These are phyloP conservation scores for Drosophila tsacasi DNA, from an alignment of 1,140 invertebrate genomes.

Conservation along the genomic window DNA sequence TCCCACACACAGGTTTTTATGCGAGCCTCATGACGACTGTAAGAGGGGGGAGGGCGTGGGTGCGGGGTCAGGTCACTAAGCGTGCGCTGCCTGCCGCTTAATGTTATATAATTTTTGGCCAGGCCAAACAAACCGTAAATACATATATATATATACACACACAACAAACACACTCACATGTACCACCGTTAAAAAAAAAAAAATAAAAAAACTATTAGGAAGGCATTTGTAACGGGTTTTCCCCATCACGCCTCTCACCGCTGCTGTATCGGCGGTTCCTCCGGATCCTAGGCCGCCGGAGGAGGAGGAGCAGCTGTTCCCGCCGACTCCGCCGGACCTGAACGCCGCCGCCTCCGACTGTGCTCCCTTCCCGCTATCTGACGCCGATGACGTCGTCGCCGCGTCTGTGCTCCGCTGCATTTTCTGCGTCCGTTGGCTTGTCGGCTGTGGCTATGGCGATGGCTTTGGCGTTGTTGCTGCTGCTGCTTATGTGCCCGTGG, in stretches of 20 bases:
- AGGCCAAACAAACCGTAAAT: constrained; percentile 30
- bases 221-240: background rate
- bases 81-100: constrained; percentile 51
- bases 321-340: constrained; percentile 21
- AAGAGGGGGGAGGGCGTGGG: background rate
- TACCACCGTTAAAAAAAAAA: background rate
- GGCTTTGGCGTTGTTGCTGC: constrained; percentile 19
- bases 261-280: constrained; percentile 23
- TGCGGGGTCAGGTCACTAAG: constrained; percentile 49
- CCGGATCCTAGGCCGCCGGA: background rate
- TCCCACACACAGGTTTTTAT: constrained; percentile 14
- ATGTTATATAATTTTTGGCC: constrained; percentile 53
- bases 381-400: constrained; percentile 21
- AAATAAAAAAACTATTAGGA: constrained; percentile 3
- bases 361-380: constrained; percentile 34
- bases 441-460: constrained; percentile 35
- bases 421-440: constrained; percentile 26
- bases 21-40: constrained; percentile 31
- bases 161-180: constrained; percentile 7
- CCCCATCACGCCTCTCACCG: constrained; percentile 25
- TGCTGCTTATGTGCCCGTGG: constrained; percentile 57
- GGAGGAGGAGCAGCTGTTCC: constrained; percentile 30
- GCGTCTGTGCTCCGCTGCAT: constrained; percentile 38
- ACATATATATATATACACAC: constrained; percentile 13
- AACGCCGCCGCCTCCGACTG: background rate